Evolutionary conservation across 2,888 invertebrate species (phyloP).

Genomic region (Rhamnusium bicolor): DNA sequence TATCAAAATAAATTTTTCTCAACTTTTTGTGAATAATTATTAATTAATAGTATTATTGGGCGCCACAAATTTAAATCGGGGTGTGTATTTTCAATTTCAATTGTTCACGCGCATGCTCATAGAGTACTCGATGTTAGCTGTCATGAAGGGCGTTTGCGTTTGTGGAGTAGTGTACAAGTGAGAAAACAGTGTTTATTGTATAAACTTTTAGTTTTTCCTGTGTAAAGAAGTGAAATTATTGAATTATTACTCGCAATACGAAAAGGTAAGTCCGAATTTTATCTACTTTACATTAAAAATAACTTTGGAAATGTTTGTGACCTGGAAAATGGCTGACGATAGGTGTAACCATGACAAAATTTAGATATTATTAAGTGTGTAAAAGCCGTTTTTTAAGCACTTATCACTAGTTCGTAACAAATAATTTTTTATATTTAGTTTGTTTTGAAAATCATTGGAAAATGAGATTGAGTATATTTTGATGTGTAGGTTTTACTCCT

Average conservation of each 20-base stretch:
- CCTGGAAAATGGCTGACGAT: slow-evolving; percentile 57
- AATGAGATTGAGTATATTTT: too few species aligned
- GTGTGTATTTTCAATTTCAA: slow-evolving; percentile 33
- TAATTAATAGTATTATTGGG: too few species aligned
- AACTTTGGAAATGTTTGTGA: slow-evolving; percentile 28
- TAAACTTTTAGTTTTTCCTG: slow-evolving; percentile 46
- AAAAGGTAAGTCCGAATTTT: slow-evolving; percentile 43
- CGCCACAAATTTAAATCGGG: slow-evolving; percentile 30
- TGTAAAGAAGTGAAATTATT: slow-evolving; percentile 39
- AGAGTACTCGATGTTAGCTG: slow-evolving; percentile 57
- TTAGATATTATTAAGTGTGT: slow-evolving; percentile 22
- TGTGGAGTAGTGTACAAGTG: slow-evolving; percentile 57
- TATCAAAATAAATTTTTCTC: too few species aligned
- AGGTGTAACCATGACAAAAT: slow-evolving; percentile 57
- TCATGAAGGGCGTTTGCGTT: slow-evolving; percentile 66
- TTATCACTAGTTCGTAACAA: slow-evolving; percentile 5
- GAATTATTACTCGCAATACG: slow-evolving; percentile 27
- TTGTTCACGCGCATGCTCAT: slow-evolving; percentile 49
- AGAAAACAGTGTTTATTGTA: slow-evolving; percentile 54
- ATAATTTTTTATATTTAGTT: too few species aligned
- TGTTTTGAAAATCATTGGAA: too few species aligned
- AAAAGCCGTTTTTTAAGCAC: too few species aligned
- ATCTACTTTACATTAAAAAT: slow-evolving; percentile 18
- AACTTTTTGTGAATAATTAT: too few species aligned
- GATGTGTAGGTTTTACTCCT: slow-evolving; percentile 23